Evolutionary conservation across 1,140 invertebrate species (phyloP), one percentile per base, ranked within the genome.

Genomic region (Oppia nitens): DNA sequence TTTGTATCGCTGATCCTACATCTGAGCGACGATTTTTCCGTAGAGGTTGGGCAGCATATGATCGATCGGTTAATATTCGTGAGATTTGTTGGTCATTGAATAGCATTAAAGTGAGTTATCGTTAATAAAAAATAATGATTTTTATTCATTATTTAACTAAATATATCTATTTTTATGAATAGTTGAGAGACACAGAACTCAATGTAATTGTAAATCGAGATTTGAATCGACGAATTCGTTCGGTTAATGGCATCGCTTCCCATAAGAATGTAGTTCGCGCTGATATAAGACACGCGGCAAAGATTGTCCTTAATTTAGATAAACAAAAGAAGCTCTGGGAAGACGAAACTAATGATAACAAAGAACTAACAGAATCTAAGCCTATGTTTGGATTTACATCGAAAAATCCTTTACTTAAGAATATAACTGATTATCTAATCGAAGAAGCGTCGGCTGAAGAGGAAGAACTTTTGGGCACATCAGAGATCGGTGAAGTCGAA

Each of bases 381-480:
- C 40, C 57, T 27, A 27, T 49, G n/a, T 87, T 87, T 72, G 85
- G 71, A 32, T 53, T 70, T 11, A 62, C 85, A 25, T 92, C 91
- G 0, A 85, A 84, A 64, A 98, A 98, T 75, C 94, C 95, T 3
- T 83, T 98, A 12, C 74, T 98, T 60, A 85, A 92, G 66, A 97
- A 96, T 68, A 97, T 98, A 56, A 96, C 92, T 0, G 93, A 98
- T 70, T 97, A 93, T 73, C 73, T 98, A 20, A 97, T 99, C 60
- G 95, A 99, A 72, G 94, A 98, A 76, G 91, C 90, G 0, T 93
- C 86, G 23, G 94, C 90, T 14, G 95, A 99, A 74, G 95, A 98
- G 69, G 94, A 98, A 67, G 93, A 97, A 70, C 73, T 97, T 0
- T 70, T 98, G 4, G 93, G 93, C 17, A 47, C 25, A 57, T 25